These are phyloP conservation scores for Erannis defoliaria DNA, from an alignment of 2,888 invertebrate species.

Conservation along the genomic window DNA sequence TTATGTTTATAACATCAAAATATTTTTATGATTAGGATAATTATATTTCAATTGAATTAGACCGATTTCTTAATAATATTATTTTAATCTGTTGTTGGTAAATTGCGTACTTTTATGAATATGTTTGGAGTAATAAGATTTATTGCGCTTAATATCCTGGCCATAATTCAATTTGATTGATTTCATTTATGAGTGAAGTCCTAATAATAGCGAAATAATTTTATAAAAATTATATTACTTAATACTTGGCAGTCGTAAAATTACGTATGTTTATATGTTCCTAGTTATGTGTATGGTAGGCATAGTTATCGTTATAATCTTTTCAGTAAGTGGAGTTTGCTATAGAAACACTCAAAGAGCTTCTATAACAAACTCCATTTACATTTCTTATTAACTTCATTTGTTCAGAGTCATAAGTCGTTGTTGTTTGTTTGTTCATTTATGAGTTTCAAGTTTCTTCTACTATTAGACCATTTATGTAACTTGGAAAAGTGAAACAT, in stretches of 20 bases:
- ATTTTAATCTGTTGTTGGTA: conserved; percentile 36
- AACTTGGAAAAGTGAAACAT: conserved; percentile 37
- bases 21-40: conserved; percentile 34
- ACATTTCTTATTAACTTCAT: too few relatives aligned
- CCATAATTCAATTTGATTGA: conserved; percentile 39
- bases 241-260: not conserved
- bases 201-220: conserved; percentile 17
- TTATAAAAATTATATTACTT: conserved; percentile 12
- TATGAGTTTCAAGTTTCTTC: too few relatives aligned
- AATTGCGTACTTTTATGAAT: conserved; percentile 29
- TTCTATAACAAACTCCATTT: too few relatives aligned
- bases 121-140: conserved; percentile 39
- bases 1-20: conserved; percentile 31
- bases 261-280: too few relatives aligned
- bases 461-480: too few relatives aligned
- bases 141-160: conserved; percentile 34
- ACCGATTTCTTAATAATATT: conserved; percentile 37
- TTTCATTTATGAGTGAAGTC: conserved; percentile 21
- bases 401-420: too few relatives aligned
- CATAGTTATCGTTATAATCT: too few relatives aligned
- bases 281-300: conserved; percentile 16
- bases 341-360: too few relatives aligned
- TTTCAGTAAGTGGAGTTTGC: too few relatives aligned
- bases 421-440: too few relatives aligned
- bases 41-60: conserved; percentile 30